Evolutionary conservation across 2,797 vertebrate genomes (phyloP).

Genomic region (Forpus xanthops): DNA sequence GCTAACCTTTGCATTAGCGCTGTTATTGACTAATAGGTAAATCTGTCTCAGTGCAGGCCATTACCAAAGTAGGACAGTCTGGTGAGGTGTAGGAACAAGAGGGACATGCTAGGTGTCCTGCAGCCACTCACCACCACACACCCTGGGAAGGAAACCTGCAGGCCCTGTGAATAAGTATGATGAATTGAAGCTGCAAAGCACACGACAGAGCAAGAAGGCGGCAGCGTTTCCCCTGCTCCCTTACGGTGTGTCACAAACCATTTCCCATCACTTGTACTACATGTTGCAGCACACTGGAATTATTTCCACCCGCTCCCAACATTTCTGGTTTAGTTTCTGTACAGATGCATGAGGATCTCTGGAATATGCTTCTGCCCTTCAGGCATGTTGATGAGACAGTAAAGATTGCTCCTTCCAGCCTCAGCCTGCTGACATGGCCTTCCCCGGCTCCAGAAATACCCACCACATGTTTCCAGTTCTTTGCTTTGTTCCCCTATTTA

Average conservation of each 20-base stretch:
- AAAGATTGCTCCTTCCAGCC: neutral
- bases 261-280: neutral
- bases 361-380: neutral
- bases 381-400: neutral
- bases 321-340: neutral
- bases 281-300: neutral
- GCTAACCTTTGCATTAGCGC: neutral
- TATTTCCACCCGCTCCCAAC: neutral
- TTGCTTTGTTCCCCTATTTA: neutral
- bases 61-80: neutral
- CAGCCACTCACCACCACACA: neutral
- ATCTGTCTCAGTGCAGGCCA: fast-evolving
- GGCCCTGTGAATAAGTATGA: neutral
- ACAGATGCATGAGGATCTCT: neutral
- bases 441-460: neutral
- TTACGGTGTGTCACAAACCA: neutral
- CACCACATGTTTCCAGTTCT: neutral
- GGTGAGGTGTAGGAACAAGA: neutral
- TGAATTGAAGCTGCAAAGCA: neutral
- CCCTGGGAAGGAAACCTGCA: neutral
- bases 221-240: neutral
- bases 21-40: neutral
- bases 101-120: fast-evolving
- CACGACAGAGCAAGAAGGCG: neutral
- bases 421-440: neutral